These are phyloP conservation scores for Pyrocoelia pectoralis DNA, from an alignment of 2,888 invertebrate genomes.

Conservation along the genomic window DNA sequence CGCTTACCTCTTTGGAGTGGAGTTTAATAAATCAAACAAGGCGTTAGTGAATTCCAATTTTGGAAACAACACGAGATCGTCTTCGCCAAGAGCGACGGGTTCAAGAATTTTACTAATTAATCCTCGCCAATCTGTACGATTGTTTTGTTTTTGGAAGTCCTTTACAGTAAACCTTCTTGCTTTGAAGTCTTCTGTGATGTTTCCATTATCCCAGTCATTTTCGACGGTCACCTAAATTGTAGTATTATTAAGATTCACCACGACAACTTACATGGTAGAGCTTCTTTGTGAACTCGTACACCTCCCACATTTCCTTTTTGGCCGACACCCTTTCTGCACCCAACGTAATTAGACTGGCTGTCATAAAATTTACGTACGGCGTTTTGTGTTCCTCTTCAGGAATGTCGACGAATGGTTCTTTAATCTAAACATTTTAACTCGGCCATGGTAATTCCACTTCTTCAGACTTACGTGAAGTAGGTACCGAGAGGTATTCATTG, in stretches of 20 bases:
- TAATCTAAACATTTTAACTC: background rate
- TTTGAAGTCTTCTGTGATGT: background rate
- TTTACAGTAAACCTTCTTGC: background rate
- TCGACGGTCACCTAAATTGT: background rate
- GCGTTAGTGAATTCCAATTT: background rate
- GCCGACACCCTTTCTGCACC: background rate
- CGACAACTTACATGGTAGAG: constrained; percentile 35
- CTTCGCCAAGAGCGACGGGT: constrained; percentile 2
- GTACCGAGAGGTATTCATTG: background rate
- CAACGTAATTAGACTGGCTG: background rate
- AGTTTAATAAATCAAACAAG: constrained; percentile 7
- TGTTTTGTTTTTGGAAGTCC: background rate
- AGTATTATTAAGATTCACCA: background rate
- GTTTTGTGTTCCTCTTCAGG: background rate
- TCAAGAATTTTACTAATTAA: constrained; percentile 11
- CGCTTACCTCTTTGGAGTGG: constrained; percentile 15
- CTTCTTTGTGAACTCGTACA: constrained; percentile 40
- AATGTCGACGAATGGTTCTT: background rate
- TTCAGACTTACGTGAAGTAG: constrained; percentile 8
- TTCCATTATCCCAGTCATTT: constrained; percentile 7
- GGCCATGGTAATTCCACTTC: too few species aligned
- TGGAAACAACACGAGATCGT: constrained; percentile 19
- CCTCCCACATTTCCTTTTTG: background rate
- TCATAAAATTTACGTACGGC: background rate
- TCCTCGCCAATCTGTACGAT: constrained; percentile 9